Evolutionary conservation across 1,140 invertebrate genomes (phyloP), one percentile per base, ranked within the genome.

Genomic region (Mamestra configurata): DNA sequence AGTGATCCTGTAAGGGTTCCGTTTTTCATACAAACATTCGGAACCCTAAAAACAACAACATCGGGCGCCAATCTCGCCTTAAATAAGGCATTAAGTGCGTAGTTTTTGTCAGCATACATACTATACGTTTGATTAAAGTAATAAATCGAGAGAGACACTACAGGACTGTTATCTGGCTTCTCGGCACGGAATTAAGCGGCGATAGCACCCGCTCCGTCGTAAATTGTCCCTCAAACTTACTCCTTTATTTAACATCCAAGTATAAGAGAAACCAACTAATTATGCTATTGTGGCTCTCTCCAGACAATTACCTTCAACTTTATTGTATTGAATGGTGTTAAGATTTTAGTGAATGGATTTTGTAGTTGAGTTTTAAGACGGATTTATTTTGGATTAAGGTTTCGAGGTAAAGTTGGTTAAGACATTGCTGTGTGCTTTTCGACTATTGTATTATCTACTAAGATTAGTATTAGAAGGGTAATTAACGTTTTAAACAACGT

Each of bases 101-200:
- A 88, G 84, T 90, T 90, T 90, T 91, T 91, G 89, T 89, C 88
- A 88, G 82, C 80, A 84, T 83, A 84, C 85, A 80, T 82, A 79
- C 80, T 87, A 31, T 31, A 86, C 79, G 90, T 92, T 90, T 90
- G 87, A 92, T 92, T 92, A 92, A 92, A 90, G 86, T 86, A 84
- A 92, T 92, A 92, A 92, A 92, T 92, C 85, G 84, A 82, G 73
- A 64, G 77, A 27, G 83, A 80, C 82, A 78, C 83, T 68, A 76
- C 53, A 82, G 79, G 82, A 80, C 84, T 84, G 86, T 89, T 89
- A 89, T 90, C 86, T 85, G 86, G 82, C 81, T 82, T 73, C 75
- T 81, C 73, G 79, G 84, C 72, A 75, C 77, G 83, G 89, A 90
- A 90, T 91, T 90, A 88, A 90, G 80, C 82, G 83, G 78, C 72